A percentile compares a stretch with the other conserved stretches of the same genome.
phyloP scores from a whole-genome alignment of 1,140 invertebrate species.

The Mercenaria mercenaria region DNA sequence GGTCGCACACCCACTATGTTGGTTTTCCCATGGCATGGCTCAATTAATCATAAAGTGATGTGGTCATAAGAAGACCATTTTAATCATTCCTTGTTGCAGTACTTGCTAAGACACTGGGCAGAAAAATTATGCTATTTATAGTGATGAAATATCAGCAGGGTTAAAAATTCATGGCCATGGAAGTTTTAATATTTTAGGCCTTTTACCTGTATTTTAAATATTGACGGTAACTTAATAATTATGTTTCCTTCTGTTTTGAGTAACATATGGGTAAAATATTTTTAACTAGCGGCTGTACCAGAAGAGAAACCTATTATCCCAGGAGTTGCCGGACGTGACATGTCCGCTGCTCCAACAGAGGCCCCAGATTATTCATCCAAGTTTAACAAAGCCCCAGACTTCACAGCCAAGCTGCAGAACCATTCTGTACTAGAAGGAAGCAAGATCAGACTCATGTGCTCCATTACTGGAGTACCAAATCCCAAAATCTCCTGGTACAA shows the following conservation, averaged over 20 bases:
- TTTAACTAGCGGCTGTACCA: constrained; percentile 20
- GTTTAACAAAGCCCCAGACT: constrained; percentile 90
- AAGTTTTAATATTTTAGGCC: too few relatives aligned
- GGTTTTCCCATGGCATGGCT: not conserved
- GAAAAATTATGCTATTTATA: too few relatives aligned
- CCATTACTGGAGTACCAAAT: constrained; percentile 83
- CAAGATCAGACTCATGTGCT: constrained; percentile 80
- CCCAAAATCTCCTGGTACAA: constrained; percentile 82
- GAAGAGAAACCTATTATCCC: constrained; percentile 35
- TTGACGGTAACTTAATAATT: too few relatives aligned
- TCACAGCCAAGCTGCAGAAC: constrained; percentile 95
- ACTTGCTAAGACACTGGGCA: too few relatives aligned
- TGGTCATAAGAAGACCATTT: not conserved
- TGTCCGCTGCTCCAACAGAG: constrained; percentile 42
- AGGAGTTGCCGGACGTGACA: not conserved
- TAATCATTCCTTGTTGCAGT: too few relatives aligned
- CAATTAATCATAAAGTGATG: not conserved
- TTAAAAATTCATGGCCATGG: too few relatives aligned
- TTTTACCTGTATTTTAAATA: too few relatives aligned
- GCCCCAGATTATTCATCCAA: constrained; percentile 71
- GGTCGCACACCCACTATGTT: too few relatives aligned
- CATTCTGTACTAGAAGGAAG: constrained; percentile 91
- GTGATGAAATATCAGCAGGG: too few relatives aligned
- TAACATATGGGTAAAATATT: too few relatives aligned
- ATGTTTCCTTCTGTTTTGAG: too few relatives aligned